Base-by-base conservation (phyloP, 2,797 vertebrate genomes). In the Perodicticus potto region DNA sequence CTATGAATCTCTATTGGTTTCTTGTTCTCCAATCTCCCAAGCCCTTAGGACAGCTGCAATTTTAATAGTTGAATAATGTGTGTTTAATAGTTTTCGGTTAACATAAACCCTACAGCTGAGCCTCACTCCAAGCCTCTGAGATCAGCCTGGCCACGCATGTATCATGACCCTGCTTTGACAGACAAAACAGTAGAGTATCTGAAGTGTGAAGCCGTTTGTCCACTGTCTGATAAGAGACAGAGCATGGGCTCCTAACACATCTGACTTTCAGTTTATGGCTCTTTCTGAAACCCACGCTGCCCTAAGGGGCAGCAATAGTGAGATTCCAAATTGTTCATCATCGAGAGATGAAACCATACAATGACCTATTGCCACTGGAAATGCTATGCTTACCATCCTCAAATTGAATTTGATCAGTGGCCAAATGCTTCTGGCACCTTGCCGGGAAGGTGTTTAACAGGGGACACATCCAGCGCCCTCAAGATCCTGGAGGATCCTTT, bases 271-370 rank as follows among this genome's bases (percentile, higher is more conserved):
- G 40, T 80, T 61, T n/a, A 72, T 34, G 3, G 8, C 17, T 83
- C 59, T 89, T 78, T 67, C 87, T 72, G 83, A 70, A 59, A 59
- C 17, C 23, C 80, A 77, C 6, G 11, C 40, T 57, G 27, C 53
- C 70, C 65, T 86, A 53, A 45, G 59, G 73, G n/a, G 37, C 13
- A 85, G 7, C 40, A 93, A 81, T 40, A 72, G n/a, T 32, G 27
- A 53, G 25, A 69, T 55, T 94, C 49, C 49, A 82, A 72, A 84
- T 12, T 69, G 65, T 74, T 84, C 37, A 8, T 25, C 20, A 43
- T 57, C 77, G 70, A 84, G 57, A 97, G 32, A 93, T 87, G 11
- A 94, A 94, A 80, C 43, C 43, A 29, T 25, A 27, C 5, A 40
- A 4, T 91, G 69, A 76, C 1, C 63, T 65, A 43, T 53, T 61